phyloP scores from a whole-genome alignment of 2,797 vertebrate genomes.

The Myoxocephalus aenaeus region DNA sequence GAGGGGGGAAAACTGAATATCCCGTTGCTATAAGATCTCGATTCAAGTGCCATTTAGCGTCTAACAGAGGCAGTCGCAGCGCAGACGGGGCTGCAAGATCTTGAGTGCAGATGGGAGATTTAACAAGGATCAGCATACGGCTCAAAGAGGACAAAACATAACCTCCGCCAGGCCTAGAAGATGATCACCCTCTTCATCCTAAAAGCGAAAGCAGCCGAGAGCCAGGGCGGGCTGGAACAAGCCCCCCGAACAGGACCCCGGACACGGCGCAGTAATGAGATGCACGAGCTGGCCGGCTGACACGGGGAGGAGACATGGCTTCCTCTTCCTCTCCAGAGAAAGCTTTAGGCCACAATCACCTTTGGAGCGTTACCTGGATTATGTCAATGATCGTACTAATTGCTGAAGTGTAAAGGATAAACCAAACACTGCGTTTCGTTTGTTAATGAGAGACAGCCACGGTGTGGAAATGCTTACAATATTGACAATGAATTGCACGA shows the following conservation, averaged over 20 bases:
- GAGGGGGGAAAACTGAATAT: slow-evolving; percentile 54
- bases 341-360: slow-evolving; percentile 45
- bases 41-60: slow-evolving; percentile 74
- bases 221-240: slow-evolving; percentile 42
- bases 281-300: slow-evolving; percentile 34
- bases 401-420: slow-evolving; percentile 29
- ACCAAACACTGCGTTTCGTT: slow-evolving; percentile 22
- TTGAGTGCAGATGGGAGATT: slow-evolving; percentile 57
- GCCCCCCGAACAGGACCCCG: slow-evolving; percentile 27
- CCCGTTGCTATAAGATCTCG: slow-evolving; percentile 56
- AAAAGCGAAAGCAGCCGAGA: slow-evolving; percentile 28
- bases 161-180: slow-evolving; percentile 28
- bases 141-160: slow-evolving; percentile 36
- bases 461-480: slow-evolving; percentile 18
- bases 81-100: slow-evolving; percentile 50
- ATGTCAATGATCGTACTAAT: slow-evolving; percentile 44
- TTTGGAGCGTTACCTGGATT: slow-evolving; percentile 52
- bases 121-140: slow-evolving; percentile 52
- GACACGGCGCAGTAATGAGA: slow-evolving; percentile 46
- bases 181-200: slow-evolving; percentile 39
- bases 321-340: slow-evolving; percentile 21
- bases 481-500: slow-evolving; percentile 27
- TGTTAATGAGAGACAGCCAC: slow-evolving; percentile 39
- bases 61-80: slow-evolving; percentile 51
- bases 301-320: slow-evolving; percentile 11